A percentile compares a stretch with the other conserved stretches of the same genome.
phyloP scores from a whole-genome alignment of 2,797 vertebrate genomes.

The Leuciscus waleckii region DNA sequence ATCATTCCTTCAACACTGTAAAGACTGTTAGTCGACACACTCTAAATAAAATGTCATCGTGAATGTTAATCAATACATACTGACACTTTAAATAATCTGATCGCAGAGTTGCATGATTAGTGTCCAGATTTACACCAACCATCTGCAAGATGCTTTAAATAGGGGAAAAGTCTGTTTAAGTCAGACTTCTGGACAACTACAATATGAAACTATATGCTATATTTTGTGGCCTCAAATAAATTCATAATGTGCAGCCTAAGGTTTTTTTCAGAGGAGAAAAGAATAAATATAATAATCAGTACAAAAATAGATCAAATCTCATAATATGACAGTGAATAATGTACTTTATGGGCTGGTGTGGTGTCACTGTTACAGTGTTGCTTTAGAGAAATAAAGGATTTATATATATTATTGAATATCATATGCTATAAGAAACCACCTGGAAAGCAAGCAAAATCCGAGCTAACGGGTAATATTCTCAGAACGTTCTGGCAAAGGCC shows the following conservation, averaged over 20 bases:
- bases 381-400: constrained; percentile 1
- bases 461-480: background rate
- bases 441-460: background rate
- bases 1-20: constrained; percentile 8
- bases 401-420: background rate
- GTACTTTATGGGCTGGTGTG: background rate
- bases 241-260: background rate
- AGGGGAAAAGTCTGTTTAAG: background rate
- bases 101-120: background rate
- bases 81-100: constrained; percentile 19
- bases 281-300: background rate
- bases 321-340: constrained; percentile 16
- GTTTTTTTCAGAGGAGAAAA: background rate
- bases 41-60: constrained; percentile 7
- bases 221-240: background rate
- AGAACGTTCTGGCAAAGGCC: no score
- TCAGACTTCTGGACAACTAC: background rate
- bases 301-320: background rate
- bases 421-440: background rate
- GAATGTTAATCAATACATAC: constrained; percentile 27
- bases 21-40: constrained; percentile 4
- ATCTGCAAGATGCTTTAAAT: constrained; percentile 3
- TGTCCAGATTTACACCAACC: background rate
- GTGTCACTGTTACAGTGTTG: background rate
- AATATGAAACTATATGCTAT: background rate